A percentile compares a stretch with the other conserved stretches of the same genome.
phyloP scores from a whole-genome alignment of 2,113 vertebrate species.

The Hippocampus barbouri region DNA sequence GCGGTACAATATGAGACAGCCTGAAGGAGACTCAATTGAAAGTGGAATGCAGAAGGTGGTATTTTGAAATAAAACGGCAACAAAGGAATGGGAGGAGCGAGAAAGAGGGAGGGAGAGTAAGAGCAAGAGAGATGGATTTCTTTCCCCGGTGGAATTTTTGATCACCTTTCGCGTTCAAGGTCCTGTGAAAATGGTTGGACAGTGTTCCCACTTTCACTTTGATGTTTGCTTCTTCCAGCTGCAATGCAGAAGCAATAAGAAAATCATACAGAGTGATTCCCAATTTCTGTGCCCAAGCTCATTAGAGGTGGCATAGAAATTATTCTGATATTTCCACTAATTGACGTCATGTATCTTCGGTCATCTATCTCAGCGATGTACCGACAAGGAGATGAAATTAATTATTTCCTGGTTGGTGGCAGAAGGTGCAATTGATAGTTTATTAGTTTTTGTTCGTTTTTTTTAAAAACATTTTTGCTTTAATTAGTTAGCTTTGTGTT shows the following conservation, averaged over 20 bases:
- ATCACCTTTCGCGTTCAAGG: slow-evolving; percentile 22
- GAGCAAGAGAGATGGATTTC: slow-evolving; percentile 1
- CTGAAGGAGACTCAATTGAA: slow-evolving; percentile 17
- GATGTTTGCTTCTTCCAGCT: slow-evolving; percentile 11
- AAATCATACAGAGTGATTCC: slow-evolving; percentile 9
- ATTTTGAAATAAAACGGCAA: slow-evolving; percentile 27
- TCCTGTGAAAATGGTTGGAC: slow-evolving; percentile 8
- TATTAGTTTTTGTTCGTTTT: too few relatives aligned
- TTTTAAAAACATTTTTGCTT: too few relatives aligned
- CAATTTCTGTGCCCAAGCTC: slow-evolving; percentile 10
- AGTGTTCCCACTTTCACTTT: slow-evolving; percentile 16
- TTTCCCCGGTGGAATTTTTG: slow-evolving; percentile 7
- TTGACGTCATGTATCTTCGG: too few relatives aligned
- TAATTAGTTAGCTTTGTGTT: too few relatives aligned
- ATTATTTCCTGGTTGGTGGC: too few relatives aligned
- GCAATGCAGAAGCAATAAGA: slow-evolving; percentile 33
- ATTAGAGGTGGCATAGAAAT: too few relatives aligned
- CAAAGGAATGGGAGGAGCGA: neutral
- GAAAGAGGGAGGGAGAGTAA: neutral
- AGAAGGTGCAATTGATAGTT: too few relatives aligned
- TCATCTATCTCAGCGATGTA: too few relatives aligned
- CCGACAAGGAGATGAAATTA: too few relatives aligned
- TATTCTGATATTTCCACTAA: too few relatives aligned
- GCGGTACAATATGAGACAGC: neutral
- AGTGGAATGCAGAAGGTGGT: slow-evolving; percentile 16